Evolutionary conservation across 2,113 vertebrate genomes (phyloP).

Genomic region (Solenodon paradoxus): DNA sequence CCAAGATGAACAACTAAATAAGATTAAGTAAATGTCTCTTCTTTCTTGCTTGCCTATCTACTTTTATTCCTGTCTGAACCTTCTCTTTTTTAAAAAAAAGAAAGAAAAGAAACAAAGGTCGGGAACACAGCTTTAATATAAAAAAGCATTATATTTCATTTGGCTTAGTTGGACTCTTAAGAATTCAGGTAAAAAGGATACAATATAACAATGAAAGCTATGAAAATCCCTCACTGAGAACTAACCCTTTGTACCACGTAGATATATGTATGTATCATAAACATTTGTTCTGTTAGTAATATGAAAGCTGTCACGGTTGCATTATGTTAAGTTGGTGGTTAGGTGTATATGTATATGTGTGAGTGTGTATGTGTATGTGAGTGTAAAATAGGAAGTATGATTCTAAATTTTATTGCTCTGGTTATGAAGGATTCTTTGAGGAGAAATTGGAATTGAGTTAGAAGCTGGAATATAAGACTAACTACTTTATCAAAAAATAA

Average conservation of each 20-base stretch:
- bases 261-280: neutral
- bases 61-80: too few relatives aligned
- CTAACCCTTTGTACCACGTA: constrained; percentile 77
- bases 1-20: too few relatives aligned
- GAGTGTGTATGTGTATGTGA: neutral
- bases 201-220: constrained; percentile 82
- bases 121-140: constrained; percentile 81
- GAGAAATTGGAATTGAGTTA: neutral
- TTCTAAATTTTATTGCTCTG: constrained; percentile 32
- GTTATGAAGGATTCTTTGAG: neutral
- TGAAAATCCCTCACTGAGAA: constrained; percentile 74
- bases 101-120: constrained; percentile 81
- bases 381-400: neutral
- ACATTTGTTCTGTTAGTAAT: constrained; percentile 41
- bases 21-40: too few relatives aligned
- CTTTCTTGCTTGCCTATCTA: too few relatives aligned
- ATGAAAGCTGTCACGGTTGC: constrained; percentile 29
- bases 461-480: neutral
- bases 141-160: constrained; percentile 83
- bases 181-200: constrained; percentile 82
- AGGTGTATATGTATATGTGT: too few relatives aligned
- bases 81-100: too few relatives aligned
- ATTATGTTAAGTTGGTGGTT: constrained; percentile 51
- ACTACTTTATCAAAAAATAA: neutral
- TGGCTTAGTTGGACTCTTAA: constrained; percentile 81